A percentile compares a stretch with the other conserved stretches of the same genome.
phyloP scores from a whole-genome alignment of 2,888 invertebrate genomes.

The Vanessa cardui region DNA sequence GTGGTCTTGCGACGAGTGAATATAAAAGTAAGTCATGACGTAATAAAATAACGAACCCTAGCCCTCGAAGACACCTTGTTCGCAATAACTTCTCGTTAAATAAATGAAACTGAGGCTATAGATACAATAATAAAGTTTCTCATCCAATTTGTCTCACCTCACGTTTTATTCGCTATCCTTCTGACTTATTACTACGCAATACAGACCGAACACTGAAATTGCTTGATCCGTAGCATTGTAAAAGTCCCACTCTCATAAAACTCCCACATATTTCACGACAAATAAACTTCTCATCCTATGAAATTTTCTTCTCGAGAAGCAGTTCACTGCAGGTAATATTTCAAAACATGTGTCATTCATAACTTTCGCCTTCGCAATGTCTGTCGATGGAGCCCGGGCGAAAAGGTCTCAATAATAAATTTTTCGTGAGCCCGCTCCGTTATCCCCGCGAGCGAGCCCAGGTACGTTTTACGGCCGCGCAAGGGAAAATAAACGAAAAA shows the following conservation, averaged over 20 bases:
- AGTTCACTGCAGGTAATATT: constrained; percentile 81
- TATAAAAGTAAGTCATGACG: constrained; percentile 3
- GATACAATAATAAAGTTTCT: constrained; percentile 64
- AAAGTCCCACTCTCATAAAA: constrained; percentile 77
- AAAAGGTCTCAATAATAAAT: constrained; percentile 83
- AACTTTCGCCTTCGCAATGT: constrained; percentile 82
- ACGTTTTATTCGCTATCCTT: constrained; percentile 70
- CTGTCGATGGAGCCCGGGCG: constrained; percentile 80
- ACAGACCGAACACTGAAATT: constrained; percentile 65
- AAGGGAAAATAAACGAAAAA: constrained; percentile 82
- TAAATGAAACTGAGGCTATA: constrained; percentile 36
- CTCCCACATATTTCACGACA: constrained; percentile 82
- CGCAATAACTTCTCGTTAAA: constrained; percentile 31
- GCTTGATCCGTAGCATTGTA: constrained; percentile 77
- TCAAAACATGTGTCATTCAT: constrained; percentile 84
- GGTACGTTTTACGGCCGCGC: constrained; percentile 82
- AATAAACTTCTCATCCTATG: constrained; percentile 81
- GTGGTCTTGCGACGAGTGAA: neutral
- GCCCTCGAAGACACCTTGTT: constrained; percentile 6
- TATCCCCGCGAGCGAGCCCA: constrained; percentile 78
- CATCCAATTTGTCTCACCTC: constrained; percentile 78
- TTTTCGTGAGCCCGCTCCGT: constrained; percentile 79
- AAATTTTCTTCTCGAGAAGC: constrained; percentile 75
- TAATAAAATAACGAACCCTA: constrained; percentile 10
- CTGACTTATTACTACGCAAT: constrained; percentile 67